These are phyloP conservation scores for Chromobotia macracanthus DNA, from an alignment of 2,797 vertebrate species.

Conservation along the genomic window DNA sequence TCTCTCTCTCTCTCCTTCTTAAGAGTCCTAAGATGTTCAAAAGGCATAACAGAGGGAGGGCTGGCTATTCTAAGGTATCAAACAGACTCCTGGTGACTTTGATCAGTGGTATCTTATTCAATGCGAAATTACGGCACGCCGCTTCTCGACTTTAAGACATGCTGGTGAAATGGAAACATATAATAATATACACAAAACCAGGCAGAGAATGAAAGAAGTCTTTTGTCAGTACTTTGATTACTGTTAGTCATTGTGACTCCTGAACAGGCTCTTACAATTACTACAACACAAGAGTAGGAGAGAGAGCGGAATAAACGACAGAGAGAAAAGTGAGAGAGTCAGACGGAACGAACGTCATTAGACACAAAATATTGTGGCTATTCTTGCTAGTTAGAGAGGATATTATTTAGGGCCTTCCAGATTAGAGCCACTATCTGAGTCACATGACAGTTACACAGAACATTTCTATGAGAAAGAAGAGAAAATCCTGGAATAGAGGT, in stretches of 20 bases:
- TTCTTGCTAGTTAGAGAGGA: conserved; percentile 31
- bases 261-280: conserved; percentile 74
- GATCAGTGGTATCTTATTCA: conserved; percentile 79
- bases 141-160: conserved; percentile 70
- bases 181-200: conserved; percentile 77
- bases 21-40: conserved; percentile 77
- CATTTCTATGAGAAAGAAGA: not conserved
- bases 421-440: conserved; percentile 1
- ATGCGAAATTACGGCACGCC: conserved; percentile 68
- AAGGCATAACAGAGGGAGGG: conserved; percentile 73
- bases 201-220: conserved; percentile 74
- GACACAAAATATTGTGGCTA: conserved; percentile 15
- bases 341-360: conserved; percentile 58
- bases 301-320: conserved; percentile 7
- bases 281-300: conserved; percentile 59
- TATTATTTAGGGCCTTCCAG: conserved; percentile 7
- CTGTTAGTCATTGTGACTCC: conserved; percentile 75
- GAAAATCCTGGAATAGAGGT: not conserved
- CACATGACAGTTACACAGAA: conserved; percentile 12
- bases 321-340: conserved; percentile 61
- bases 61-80: conserved; percentile 76
- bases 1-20: conserved; percentile 57
- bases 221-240: conserved; percentile 81
- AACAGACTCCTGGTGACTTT: conserved; percentile 79
- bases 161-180: conserved; percentile 72